A percentile compares a stretch with the other conserved stretches of the same genome.
phyloP scores from a whole-genome alignment of 2,888 invertebrate genomes.

The Drosophila engyochracea region DNA sequence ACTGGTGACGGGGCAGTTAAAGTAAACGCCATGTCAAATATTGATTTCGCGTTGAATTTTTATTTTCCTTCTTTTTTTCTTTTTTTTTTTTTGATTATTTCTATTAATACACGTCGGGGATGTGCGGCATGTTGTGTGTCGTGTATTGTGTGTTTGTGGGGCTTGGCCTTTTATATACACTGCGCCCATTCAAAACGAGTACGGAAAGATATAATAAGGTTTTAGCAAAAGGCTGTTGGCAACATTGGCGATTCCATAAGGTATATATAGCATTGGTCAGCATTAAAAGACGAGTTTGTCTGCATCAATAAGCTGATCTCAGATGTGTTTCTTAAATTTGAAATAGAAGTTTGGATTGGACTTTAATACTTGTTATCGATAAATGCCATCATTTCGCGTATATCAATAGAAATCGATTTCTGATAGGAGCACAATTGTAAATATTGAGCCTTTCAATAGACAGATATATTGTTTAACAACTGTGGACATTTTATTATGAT shows the following conservation, averaged over 20 bases:
- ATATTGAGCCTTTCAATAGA: accelerated
- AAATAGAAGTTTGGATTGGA: not conserved
- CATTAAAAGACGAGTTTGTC: not conserved
- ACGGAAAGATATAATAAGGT: not conserved
- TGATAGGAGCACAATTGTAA: not conserved
- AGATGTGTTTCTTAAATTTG: too few relatives aligned
- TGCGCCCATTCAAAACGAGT: not conserved
- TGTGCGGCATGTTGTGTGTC: not conserved
- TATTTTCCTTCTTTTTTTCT: not conserved
- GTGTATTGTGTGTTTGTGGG: not conserved
- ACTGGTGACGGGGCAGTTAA: slow-evolving; percentile 25
- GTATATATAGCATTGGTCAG: not conserved
- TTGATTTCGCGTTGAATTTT: slow-evolving; percentile 75
- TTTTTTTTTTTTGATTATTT: slow-evolving; percentile 63
- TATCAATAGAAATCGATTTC: not conserved
- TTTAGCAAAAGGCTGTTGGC: not conserved
- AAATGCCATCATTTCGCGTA: not conserved
- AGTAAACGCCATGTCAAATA: slow-evolving; percentile 69
- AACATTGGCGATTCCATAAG: not conserved
- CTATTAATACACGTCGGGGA: slow-evolving; percentile 63
- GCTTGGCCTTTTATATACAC: slow-evolving; percentile 17
- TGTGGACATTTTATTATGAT: not conserved
- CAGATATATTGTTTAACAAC: accelerated
- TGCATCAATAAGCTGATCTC: not conserved
- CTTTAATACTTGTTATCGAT: not conserved